phyloP scores from a whole-genome alignment of 1,140 invertebrate species.

The Heliconius hewitsoni region DNA sequence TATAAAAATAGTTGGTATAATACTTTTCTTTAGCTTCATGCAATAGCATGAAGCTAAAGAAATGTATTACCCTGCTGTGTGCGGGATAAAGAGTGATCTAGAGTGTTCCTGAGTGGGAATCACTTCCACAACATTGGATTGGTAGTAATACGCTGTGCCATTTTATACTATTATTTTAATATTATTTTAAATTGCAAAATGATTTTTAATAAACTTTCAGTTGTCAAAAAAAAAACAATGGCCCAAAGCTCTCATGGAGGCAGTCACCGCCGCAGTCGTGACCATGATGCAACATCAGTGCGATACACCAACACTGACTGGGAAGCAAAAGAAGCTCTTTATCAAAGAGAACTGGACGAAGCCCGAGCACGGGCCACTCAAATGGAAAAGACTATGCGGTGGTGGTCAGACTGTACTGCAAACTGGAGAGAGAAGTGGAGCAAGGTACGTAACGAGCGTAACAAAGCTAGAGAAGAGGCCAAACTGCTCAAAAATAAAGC shows the following conservation, averaged over 20 bases:
- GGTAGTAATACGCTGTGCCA: too few relatives aligned
- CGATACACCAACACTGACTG: conserved; percentile 73
- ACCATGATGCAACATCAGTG: conserved; percentile 59
- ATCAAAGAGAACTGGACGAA: conserved; percentile 92
- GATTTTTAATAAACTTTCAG: conserved; percentile 18
- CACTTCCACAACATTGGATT: too few relatives aligned
- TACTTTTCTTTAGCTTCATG: too few relatives aligned
- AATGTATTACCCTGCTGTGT: too few relatives aligned
- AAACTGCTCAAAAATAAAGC: conserved; percentile 90
- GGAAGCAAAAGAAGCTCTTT: conserved; percentile 79
- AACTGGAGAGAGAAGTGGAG: conserved; percentile 96
- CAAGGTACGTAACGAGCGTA: conserved; percentile 90
- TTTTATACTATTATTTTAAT: not conserved
- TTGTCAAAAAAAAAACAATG: conserved; percentile 66
- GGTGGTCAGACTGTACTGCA: conserved; percentile 93
- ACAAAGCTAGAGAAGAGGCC: conserved; percentile 92
- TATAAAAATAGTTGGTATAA: too few relatives aligned
- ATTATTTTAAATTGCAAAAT: not conserved
- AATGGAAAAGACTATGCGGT: conserved; percentile 99
- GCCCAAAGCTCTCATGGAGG: conserved; percentile 74
- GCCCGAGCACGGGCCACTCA: conserved; percentile 94
- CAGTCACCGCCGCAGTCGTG: conserved; percentile 65
- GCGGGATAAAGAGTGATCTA: too few relatives aligned
- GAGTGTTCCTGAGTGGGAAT: too few relatives aligned
- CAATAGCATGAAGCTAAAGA: too few relatives aligned